phyloP scores from a whole-genome alignment of 1,140 invertebrate species.

The Thalassaphorura encarpata region DNA sequence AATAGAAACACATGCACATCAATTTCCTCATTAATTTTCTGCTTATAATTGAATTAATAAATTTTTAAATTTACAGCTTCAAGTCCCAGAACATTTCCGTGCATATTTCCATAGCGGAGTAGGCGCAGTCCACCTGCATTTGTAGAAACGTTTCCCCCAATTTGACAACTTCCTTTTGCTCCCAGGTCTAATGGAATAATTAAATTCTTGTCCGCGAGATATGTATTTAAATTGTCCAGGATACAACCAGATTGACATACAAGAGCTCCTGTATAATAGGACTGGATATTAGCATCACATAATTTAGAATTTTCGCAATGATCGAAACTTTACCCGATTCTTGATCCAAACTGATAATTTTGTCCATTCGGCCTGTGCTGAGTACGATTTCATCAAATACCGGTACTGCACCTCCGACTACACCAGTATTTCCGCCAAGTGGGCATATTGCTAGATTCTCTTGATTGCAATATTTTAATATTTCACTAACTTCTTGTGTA shows the following conservation, averaged over 20 bases:
- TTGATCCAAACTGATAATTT: constrained; percentile 70
- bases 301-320: constrained; percentile 9
- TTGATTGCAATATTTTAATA: constrained; percentile 77
- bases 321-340: constrained; percentile 51
- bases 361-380: constrained; percentile 74
- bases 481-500: constrained; percentile 73
- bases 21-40: neutral
- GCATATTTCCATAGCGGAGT: constrained; percentile 87
- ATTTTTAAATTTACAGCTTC: constrained; percentile 61
- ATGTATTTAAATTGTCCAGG: constrained; percentile 66
- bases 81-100: constrained; percentile 78
- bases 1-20: neutral
- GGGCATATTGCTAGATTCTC: constrained; percentile 71
- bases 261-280: constrained; percentile 64
- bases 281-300: too few species aligned
- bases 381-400: constrained; percentile 95
- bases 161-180: constrained; percentile 91
- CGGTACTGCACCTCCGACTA: constrained; percentile 84
- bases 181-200: constrained; percentile 95
- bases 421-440: constrained; percentile 88
- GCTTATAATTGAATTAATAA: neutral
- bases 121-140: constrained; percentile 74
- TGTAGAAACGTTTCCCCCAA: constrained; percentile 95
- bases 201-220: constrained; percentile 59
- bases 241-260: constrained; percentile 87